Base-by-base conservation (phyloP, 2,113 vertebrate genomes). In the Ranitomeya variabilis region DNA sequence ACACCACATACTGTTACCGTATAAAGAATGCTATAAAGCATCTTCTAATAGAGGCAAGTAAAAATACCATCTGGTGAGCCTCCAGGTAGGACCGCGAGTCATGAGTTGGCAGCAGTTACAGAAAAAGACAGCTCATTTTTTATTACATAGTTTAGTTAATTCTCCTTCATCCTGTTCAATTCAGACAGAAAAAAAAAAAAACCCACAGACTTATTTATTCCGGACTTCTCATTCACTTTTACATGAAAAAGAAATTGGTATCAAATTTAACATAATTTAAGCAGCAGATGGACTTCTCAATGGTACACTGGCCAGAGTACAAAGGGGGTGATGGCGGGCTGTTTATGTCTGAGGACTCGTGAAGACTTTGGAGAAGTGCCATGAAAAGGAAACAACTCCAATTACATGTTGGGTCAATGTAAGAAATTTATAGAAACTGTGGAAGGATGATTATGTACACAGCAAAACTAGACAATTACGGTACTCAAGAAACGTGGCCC, bases 121-220 rank as follows among this genome's bases (percentile, higher is more conserved):
- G 11, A 54, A 74, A 45, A 51, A 67, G 77, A 54, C 60, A 82
- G 66, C 31, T 74, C 31, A 62, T 69, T 59, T 31, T 83, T 52
- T 84, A 69, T 86, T 86, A 64, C 55, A 74, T 86, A 59, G 31
- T 60, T 57, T 86, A 60, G 16, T 16, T 78, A 64, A 77, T 86
- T 62, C 37, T 12, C 4, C 19, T 60, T 62, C 26, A 86, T 86
- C 73, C 64, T 78, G 57, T 51, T 78, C n/a, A 79, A 86, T 57
- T 52, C 21, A 52, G 59, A 66, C 71, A 52, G 23, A 86, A 86
- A 79, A 13, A 45, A 86, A 86, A 79, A 13, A 45, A 45, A 45
- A 45, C 37, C 37, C 74, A 78, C 59, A 79, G 37, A 62, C 60
- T 3, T 26, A 54, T 54, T 66, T 79, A 12, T 52, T 62, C 64